phyloP scores from a whole-genome alignment of 2,797 vertebrate species.

The Brachyrhaphis roseni region DNA sequence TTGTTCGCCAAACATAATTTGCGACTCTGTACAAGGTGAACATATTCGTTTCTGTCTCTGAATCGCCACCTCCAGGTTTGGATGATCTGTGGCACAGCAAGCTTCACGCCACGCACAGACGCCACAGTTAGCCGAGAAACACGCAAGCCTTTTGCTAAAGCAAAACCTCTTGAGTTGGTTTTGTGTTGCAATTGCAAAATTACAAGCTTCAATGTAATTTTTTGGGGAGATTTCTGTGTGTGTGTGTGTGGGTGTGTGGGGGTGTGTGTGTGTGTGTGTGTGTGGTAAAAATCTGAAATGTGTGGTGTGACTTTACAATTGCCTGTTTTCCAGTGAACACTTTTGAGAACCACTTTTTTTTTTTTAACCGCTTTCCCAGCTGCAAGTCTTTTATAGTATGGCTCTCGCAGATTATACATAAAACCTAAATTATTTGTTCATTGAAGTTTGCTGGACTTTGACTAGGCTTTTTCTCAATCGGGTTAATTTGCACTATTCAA shows the following conservation, averaged over 20 bases:
- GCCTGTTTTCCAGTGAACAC: neutral
- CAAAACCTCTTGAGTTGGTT: neutral
- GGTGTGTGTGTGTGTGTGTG: no score
- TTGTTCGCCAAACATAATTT: constrained; percentile 56
- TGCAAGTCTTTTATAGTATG: neutral
- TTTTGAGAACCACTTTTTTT: neutral
- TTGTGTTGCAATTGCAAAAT: neutral
- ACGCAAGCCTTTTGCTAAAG: neutral
- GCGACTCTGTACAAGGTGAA: constrained; percentile 51
- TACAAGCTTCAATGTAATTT: neutral
- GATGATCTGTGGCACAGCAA: constrained; percentile 56
- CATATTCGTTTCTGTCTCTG: constrained; percentile 39
- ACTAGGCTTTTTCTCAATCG: neutral
- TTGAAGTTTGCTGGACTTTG: neutral
- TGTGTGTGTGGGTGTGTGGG: no score
- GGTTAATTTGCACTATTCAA: neutral
- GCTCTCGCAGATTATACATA: neutral
- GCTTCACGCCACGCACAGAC: constrained; percentile 37
- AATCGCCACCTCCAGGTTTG: constrained; percentile 50
- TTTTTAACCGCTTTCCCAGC: neutral
- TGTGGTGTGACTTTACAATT: neutral
- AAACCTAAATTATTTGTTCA: neutral
- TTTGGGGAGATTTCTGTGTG: no score
- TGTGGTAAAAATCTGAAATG: neutral
- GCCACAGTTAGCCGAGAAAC: constrained; percentile 9